phyloP scores from a whole-genome alignment of 2,797 vertebrate species.

The Lutjanus argentimaculatus region DNA sequence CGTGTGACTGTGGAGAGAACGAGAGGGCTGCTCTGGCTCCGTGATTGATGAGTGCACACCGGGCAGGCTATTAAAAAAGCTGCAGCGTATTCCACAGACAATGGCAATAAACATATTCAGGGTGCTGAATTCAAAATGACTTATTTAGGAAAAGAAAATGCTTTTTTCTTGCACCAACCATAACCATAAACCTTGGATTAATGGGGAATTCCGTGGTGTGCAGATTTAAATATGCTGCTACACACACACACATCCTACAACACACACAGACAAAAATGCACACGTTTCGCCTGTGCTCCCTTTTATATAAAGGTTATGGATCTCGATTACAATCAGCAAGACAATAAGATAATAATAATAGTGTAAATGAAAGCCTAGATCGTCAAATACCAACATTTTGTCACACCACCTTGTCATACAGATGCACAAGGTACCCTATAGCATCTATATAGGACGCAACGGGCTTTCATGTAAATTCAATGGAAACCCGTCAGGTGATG shows the following conservation, averaged over 20 bases:
- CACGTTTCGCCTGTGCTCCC: slow-evolving; percentile 29
- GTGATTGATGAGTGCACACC: slow-evolving; percentile 94
- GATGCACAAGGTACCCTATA: too few species aligned
- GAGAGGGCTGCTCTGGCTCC: slow-evolving; percentile 87
- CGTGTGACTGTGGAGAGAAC: slow-evolving; percentile 85
- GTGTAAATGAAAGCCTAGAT: not conserved
- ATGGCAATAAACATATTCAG: slow-evolving; percentile 89
- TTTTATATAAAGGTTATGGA: slow-evolving; percentile 35
- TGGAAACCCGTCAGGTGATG: too few species aligned
- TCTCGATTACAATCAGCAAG: slow-evolving; percentile 50
- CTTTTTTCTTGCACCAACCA: slow-evolving; percentile 66
- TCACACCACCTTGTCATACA: too few species aligned
- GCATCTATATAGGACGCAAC: too few species aligned
- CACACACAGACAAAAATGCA: slow-evolving; percentile 6
- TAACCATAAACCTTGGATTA: slow-evolving; percentile 83
- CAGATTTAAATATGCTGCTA: slow-evolving; percentile 70
- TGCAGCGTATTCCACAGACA: slow-evolving; percentile 88
- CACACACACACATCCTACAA: slow-evolving; percentile 45
- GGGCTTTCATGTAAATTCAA: too few species aligned
- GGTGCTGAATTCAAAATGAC: slow-evolving; percentile 88
- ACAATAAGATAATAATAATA: slow-evolving; percentile 10
- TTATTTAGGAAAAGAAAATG: slow-evolving; percentile 84
- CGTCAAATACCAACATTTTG: too few species aligned
- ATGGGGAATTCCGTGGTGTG: slow-evolving; percentile 70
- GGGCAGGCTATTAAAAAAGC: slow-evolving; percentile 89